Conservation (phyloP, 2,113 vertebrate species). For the Octodon degus region DNA sequence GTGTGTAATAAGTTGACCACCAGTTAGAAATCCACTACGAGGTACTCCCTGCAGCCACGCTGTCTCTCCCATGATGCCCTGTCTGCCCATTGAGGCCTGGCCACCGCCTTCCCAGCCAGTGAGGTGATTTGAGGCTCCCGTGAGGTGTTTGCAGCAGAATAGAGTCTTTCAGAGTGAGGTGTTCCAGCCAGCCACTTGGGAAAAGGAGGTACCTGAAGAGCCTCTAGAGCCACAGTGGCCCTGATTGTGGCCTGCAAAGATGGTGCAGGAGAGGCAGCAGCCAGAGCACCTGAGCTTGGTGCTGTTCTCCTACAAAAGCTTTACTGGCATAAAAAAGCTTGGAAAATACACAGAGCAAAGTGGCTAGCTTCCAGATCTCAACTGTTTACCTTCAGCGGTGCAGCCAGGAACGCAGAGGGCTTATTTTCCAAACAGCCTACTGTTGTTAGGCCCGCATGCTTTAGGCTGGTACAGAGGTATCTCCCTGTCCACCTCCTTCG, state of each 20-base stretch:
- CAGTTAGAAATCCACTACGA: too few species aligned
- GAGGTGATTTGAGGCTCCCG: neutral
- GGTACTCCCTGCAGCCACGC: too few species aligned
- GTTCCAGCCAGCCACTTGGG: neutral
- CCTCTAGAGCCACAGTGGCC: neutral
- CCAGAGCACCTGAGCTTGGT: neutral
- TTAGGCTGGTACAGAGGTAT: constrained; percentile 32
- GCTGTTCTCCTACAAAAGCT: constrained; percentile 50
- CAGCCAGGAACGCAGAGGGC: constrained; percentile 67
- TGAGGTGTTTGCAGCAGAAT: neutral
- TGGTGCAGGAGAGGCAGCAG: rapidly evolving
- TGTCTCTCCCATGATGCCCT: neutral
- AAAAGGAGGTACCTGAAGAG: neutral
- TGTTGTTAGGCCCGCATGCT: constrained; percentile 70
- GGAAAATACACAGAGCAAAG: constrained; percentile 81
- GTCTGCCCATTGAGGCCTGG: neutral
- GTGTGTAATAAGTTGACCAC: too few species aligned
- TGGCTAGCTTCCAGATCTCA: constrained; percentile 83
- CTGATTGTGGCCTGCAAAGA: neutral
- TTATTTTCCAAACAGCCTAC: constrained; percentile 75
- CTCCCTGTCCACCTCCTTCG: constrained; percentile 44
- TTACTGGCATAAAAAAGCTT: constrained; percentile 68
- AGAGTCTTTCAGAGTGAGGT: neutral
- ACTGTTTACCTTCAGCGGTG: constrained; percentile 83
- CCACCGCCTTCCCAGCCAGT: neutral